These are phyloP conservation scores for Agonopterix alstromeriana DNA, from an alignment of 2,888 invertebrate species.

Conservation along the genomic window DNA sequence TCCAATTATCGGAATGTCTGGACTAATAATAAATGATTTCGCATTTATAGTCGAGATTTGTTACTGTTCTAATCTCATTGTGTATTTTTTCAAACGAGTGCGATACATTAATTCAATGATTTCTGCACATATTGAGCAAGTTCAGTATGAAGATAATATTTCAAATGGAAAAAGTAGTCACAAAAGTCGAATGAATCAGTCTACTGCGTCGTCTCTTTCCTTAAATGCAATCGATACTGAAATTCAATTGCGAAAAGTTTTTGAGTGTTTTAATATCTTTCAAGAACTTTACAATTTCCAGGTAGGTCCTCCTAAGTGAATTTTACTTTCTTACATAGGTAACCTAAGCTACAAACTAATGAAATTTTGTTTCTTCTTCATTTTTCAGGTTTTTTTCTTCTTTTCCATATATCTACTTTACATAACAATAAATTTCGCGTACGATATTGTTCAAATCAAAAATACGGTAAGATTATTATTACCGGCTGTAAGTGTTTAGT, in stretches of 20 bases:
- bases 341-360: no score
- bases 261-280: constrained; percentile 28
- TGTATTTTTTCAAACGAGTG: constrained; percentile 34
- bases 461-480: no score
- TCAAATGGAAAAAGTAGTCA: no score
- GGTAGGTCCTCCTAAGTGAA: constrained; percentile 15
- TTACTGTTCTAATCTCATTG: constrained; percentile 30
- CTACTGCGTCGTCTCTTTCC: constrained; percentile 26
- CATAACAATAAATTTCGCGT: no score
- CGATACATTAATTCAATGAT: constrained; percentile 37
- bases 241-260: constrained; percentile 28
- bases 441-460: no score
- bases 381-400: no score
- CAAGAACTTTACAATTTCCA: constrained; percentile 31
- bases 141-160: no score
- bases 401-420: no score
- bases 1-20: constrained; percentile 4
- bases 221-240: constrained; percentile 30
- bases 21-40: constrained; percentile 16
- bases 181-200: background rate
- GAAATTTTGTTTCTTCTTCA: no score
- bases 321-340: no score
- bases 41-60: constrained; percentile 33
- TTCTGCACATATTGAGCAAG: no score
- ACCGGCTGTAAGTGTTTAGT: no score